Evolutionary conservation across 2,113 vertebrate genomes (phyloP).

Genomic region (Psilopsiagon aurifrons): DNA sequence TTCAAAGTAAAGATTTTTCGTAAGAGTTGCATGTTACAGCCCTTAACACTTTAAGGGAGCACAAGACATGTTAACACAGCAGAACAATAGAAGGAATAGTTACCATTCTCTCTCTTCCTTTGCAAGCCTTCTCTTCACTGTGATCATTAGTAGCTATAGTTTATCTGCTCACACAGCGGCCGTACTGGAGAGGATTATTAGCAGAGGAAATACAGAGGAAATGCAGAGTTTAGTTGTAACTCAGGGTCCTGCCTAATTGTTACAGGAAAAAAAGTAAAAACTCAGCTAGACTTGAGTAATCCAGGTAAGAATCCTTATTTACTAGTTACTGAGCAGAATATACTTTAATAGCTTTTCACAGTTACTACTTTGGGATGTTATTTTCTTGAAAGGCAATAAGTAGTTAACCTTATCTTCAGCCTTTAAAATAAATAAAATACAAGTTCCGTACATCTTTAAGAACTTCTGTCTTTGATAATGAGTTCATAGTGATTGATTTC

Average conservation of each 20-base stretch:
- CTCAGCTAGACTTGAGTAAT: background rate
- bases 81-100: background rate
- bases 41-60: background rate
- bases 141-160: background rate
- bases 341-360: background rate
- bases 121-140: background rate
- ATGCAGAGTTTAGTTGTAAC: background rate
- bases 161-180: background rate
- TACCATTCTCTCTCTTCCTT: background rate
- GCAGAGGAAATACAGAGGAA: background rate
- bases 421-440: background rate
- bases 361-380: background rate
- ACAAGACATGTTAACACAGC: background rate
- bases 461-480: background rate
- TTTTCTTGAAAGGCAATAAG: background rate
- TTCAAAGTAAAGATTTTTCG: background rate
- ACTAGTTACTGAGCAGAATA: background rate
- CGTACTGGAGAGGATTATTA: background rate
- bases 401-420: background rate
- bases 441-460: background rate
- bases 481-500: background rate
- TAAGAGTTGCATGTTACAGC: background rate
- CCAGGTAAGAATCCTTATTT: conserved; percentile 1
- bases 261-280: background rate
- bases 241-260: background rate